These are phyloP conservation scores for Bostrychus sinensis DNA, from an alignment of 2,113 vertebrate genomes.

Conservation along the genomic window DNA sequence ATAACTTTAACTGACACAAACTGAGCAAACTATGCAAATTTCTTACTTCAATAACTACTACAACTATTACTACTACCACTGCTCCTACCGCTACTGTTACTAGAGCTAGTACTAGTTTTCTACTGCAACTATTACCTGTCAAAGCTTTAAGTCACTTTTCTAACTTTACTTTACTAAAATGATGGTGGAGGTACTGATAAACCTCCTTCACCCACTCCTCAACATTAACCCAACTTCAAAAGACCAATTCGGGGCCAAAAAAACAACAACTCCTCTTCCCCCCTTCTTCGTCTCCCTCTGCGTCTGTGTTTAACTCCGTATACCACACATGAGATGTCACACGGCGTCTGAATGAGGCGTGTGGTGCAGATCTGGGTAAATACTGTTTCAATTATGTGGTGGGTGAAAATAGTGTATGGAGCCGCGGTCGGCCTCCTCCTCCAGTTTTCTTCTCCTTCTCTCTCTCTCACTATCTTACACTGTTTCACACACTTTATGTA, in stretches of 20 bases:
- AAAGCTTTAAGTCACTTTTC: no score
- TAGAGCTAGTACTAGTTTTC: no score
- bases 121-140: no score
- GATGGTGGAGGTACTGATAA: no score
- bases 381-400: constrained; percentile 92
- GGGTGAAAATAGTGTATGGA: constrained; percentile 87
- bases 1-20: no score
- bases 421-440: constrained; percentile 77
- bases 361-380: constrained; percentile 75
- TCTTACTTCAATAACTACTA: no score
- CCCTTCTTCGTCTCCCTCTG: constrained; percentile 20
- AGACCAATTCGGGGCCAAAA: constrained; percentile 45
- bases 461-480: constrained; percentile 13
- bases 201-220: constrained; percentile 8
- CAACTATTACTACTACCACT: no score
- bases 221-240: constrained; percentile 58
- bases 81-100: no score
- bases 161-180: no score
- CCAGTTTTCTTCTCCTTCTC: constrained; percentile 21
- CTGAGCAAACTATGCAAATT: no score
- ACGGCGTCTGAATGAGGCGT: constrained; percentile 55
- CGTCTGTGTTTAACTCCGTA: constrained; percentile 51
- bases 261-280: constrained; percentile 8
- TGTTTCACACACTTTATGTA: constrained; percentile 8
- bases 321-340: constrained; percentile 72